Percentiles rank a stretch among this genome's conserved stretches.
These are phyloP conservation scores for Fukomys damarensis DNA, from an alignment of 2,113 vertebrate species.

Conservation along the genomic window DNA sequence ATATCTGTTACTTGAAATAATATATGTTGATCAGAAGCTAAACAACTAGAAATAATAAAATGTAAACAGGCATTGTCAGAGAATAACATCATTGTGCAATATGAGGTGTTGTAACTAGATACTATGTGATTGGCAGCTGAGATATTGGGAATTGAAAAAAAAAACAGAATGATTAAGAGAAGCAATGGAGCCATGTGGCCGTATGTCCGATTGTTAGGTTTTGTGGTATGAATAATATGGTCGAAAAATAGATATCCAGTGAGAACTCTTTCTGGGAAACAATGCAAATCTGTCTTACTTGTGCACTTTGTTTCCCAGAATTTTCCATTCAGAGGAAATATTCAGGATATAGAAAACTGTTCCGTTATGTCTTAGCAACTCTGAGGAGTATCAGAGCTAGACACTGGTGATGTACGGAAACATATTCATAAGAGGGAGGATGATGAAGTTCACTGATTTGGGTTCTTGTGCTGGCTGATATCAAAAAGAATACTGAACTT, in stretches of 20 bases:
- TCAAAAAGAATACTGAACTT: not conserved
- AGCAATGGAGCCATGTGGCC: not conserved
- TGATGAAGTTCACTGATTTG: not conserved
- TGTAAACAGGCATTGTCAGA: not conserved
- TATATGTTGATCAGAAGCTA: not conserved
- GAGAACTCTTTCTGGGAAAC: not conserved
- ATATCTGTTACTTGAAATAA: not conserved
- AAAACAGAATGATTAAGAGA: not conserved
- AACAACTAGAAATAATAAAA: not conserved
- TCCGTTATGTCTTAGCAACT: not conserved
- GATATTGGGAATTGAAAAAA: not conserved
- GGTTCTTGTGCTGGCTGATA: not conserved
- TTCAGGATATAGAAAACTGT: not conserved
- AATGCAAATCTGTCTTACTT: not conserved
- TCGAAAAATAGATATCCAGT: not conserved
- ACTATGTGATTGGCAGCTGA: not conserved
- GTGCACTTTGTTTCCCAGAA: not conserved
- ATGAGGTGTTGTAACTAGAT: not conserved
- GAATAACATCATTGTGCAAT: not conserved
- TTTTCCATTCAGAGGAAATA: not conserved
- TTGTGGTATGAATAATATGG: not conserved
- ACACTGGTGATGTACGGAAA: not conserved
- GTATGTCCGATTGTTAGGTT: accelerated
- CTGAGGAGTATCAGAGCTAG: not conserved
- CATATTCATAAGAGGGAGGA: not conserved